Percentiles rank a stretch among this genome's conserved stretches.
These are phyloP conservation scores for Rhinoderma darwinii DNA, from an alignment of 2,113 vertebrate genomes.

Conservation along the genomic window DNA sequence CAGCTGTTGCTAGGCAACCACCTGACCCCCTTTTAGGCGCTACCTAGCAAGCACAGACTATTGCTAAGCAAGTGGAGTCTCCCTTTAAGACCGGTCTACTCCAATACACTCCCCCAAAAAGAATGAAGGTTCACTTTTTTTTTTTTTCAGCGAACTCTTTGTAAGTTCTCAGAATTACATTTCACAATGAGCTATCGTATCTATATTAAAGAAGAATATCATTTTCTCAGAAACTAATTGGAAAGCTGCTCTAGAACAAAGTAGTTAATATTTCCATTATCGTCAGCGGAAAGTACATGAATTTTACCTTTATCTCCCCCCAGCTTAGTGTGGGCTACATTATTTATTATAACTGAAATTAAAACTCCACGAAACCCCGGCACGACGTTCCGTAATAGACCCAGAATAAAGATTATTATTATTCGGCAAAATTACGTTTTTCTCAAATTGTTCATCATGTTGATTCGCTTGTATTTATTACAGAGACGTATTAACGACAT, in stretches of 20 bases:
- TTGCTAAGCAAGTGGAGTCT: neutral
- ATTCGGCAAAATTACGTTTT: constrained; percentile 67
- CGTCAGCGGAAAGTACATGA: constrained; percentile 73
- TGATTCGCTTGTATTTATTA: constrained; percentile 70
- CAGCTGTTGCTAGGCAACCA: too few relatives aligned
- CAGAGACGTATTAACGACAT: constrained; percentile 67
- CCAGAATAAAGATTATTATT: constrained; percentile 77
- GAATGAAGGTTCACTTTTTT: neutral
- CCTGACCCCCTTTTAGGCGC: too few relatives aligned
- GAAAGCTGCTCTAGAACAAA: constrained; percentile 79
- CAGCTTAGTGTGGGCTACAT: constrained; percentile 72
- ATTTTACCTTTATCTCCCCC: constrained; percentile 81
- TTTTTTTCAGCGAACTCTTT: constrained; percentile 67
- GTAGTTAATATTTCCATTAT: constrained; percentile 82
- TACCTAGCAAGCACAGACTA: neutral
- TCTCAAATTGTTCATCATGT: constrained; percentile 67
- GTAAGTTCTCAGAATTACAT: constrained; percentile 77
- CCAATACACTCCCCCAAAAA: neutral
- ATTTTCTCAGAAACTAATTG: constrained; percentile 82
- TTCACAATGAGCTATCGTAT: constrained; percentile 75
- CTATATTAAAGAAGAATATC: constrained; percentile 72
- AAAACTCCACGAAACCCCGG: constrained; percentile 78
- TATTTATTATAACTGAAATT: constrained; percentile 83
- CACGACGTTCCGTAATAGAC: constrained; percentile 69
- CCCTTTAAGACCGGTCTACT: neutral